phyloP scores from a whole-genome alignment of 2,113 vertebrate genomes.

The Tonatia bakeri region DNA sequence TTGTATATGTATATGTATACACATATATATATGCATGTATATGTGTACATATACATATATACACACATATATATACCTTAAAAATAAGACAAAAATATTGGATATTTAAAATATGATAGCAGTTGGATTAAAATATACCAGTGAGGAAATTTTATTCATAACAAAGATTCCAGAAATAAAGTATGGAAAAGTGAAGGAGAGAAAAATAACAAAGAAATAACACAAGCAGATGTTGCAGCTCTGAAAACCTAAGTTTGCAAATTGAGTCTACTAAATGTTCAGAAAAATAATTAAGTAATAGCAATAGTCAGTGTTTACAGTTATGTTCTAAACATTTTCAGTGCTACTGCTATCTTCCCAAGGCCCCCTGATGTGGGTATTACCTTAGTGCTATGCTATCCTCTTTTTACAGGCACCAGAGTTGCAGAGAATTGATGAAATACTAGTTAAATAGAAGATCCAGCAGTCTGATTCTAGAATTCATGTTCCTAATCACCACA shows the following conservation, averaged over 20 bases:
- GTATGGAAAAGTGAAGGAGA: neutral
- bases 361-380: neutral
- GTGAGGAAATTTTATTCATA: neutral
- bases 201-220: neutral
- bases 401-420: neutral
- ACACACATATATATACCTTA: neutral
- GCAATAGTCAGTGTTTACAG: neutral
- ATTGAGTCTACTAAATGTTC: neutral
- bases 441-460: neutral
- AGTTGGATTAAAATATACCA: neutral
- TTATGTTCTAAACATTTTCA: neutral
- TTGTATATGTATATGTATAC: no score
- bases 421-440: neutral
- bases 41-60: neutral
- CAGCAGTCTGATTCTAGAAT: neutral
- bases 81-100: neutral
- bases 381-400: neutral
- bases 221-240: neutral
- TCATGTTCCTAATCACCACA: neutral
- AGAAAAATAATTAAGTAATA: neutral
- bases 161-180: neutral
- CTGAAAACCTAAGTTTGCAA: constrained; percentile 1
- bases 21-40: neutral
- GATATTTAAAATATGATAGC: neutral
- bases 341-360: neutral